A percentile compares a stretch with the other conserved stretches of the same genome.
Conservation (phyloP, 2,113 vertebrate species). For the Pseudolaguvia tuberculata region DNA sequence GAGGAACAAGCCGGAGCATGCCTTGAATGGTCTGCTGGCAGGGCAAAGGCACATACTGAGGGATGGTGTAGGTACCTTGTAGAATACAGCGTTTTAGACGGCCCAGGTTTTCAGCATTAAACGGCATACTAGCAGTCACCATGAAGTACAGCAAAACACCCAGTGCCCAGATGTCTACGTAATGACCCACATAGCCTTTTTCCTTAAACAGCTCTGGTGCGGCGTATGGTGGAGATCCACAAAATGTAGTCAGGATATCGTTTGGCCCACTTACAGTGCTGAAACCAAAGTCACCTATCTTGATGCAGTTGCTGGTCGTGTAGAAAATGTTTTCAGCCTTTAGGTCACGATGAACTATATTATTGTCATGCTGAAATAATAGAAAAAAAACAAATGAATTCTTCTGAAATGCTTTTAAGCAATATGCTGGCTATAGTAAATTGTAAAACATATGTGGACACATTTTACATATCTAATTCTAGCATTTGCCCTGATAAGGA, state of each 20-base stretch:
- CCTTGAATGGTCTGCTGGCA: slow-evolving; percentile 67
- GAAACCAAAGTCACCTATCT: slow-evolving; percentile 75
- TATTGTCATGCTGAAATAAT: slow-evolving; percentile 67
- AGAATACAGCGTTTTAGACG: slow-evolving; percentile 68
- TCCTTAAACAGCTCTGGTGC: slow-evolving; percentile 71
- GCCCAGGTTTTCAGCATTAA: slow-evolving; percentile 62
- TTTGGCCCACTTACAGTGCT: slow-evolving; percentile 53
- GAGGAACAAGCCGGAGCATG: slow-evolving; percentile 64
- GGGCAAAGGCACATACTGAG: slow-evolving; percentile 55
- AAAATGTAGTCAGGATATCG: slow-evolving; percentile 66
- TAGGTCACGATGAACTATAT: slow-evolving; percentile 73
- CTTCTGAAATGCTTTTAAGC: neutral
- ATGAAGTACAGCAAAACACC: slow-evolving; percentile 73
- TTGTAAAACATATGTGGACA: no score
- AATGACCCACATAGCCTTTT: slow-evolving; percentile 63
- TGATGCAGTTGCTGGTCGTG: slow-evolving; percentile 69
- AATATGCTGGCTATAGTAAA: no score
- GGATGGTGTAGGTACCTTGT: slow-evolving; percentile 67
- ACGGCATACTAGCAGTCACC: slow-evolving; percentile 67
- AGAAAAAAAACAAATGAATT: slow-evolving; percentile 15
- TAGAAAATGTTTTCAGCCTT: slow-evolving; percentile 75
- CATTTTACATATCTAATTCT: no score
- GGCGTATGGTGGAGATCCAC: slow-evolving; percentile 72
- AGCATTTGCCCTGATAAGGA: no score
- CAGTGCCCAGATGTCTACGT: slow-evolving; percentile 73